Percentiles rank a stretch among this genome's conserved stretches.
Conservation (phyloP, 1,140 invertebrate genomes). For the Coenobita brevimanus region DNA sequence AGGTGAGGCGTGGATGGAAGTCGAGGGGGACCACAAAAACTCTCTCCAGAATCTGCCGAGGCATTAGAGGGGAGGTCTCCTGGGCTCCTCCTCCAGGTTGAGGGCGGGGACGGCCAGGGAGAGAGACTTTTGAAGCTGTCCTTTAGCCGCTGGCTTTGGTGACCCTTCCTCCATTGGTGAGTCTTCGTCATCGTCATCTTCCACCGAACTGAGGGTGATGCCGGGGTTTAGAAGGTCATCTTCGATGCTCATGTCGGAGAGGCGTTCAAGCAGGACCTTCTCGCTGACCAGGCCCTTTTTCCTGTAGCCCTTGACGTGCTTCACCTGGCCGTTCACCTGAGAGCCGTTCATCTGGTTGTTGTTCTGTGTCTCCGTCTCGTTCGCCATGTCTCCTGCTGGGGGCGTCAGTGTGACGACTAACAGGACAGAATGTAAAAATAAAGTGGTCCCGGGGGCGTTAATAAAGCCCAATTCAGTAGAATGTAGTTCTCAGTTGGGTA, state of each 20-base stretch:
- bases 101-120: constrained; percentile 66
- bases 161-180: constrained; percentile 53
- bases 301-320: constrained; percentile 65
- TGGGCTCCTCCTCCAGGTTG: constrained; percentile 66
- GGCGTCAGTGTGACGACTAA: constrained; percentile 35
- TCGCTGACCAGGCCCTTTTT: constrained; percentile 69
- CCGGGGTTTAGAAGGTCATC: constrained; percentile 67
- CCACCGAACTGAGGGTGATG: constrained; percentile 68
- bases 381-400: constrained; percentile 60
- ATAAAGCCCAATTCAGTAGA: too few relatives aligned
- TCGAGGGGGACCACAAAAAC: not conserved
- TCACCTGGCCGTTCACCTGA: constrained; percentile 59
- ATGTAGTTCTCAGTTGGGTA: too few relatives aligned
- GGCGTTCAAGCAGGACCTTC: constrained; percentile 67
- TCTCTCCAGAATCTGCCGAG: not conserved
- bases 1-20: not conserved
- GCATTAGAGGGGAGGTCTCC: constrained; percentile 68
- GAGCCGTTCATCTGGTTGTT: constrained; percentile 35
- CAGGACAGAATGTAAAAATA: too few relatives aligned
- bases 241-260: constrained; percentile 70
- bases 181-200: constrained; percentile 67
- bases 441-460: too few relatives aligned
- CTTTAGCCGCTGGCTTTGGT: constrained; percentile 57
- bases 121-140: constrained; percentile 61
- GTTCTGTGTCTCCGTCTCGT: constrained; percentile 64